Conservation (phyloP, 2,888 invertebrate species). For the Epicampocera succincta region DNA sequence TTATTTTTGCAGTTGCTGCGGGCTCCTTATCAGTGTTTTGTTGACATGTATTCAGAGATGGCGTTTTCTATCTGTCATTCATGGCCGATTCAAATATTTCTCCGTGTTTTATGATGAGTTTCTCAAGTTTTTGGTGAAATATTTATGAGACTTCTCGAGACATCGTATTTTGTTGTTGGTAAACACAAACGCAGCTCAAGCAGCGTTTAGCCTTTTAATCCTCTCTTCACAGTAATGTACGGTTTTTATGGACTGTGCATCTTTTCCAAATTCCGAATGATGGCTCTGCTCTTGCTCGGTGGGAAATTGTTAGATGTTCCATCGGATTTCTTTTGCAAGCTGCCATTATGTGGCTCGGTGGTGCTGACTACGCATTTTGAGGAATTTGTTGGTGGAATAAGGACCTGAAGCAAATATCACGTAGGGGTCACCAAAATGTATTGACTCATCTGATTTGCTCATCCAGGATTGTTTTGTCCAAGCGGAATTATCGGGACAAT, state of each 20-base stretch:
- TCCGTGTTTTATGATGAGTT: background rate
- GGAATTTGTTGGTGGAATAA: background rate
- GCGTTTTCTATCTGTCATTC: background rate
- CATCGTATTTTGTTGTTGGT: background rate
- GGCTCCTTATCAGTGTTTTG: background rate
- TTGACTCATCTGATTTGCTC: background rate
- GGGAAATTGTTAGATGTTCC: no score
- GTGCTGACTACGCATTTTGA: background rate
- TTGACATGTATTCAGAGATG: background rate
- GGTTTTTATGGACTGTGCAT: background rate
- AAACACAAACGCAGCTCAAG: background rate
- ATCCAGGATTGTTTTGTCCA: background rate
- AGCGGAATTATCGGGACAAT: background rate
- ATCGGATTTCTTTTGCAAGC: no score
- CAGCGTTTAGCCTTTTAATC: conserved; percentile 3
- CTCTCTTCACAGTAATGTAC: background rate
- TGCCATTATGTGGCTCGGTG: background rate
- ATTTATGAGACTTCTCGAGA: background rate
- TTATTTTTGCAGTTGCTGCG: background rate
- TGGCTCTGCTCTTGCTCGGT: no score
- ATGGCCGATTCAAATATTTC: background rate
- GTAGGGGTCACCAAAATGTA: background rate
- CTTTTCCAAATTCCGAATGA: no score
- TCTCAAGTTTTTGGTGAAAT: background rate
- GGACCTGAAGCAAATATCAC: background rate